A percentile compares a stretch with the other conserved stretches of the same genome.
Conservation (phyloP, 2,113 vertebrate species). For the Pluvianellus socialis region DNA sequence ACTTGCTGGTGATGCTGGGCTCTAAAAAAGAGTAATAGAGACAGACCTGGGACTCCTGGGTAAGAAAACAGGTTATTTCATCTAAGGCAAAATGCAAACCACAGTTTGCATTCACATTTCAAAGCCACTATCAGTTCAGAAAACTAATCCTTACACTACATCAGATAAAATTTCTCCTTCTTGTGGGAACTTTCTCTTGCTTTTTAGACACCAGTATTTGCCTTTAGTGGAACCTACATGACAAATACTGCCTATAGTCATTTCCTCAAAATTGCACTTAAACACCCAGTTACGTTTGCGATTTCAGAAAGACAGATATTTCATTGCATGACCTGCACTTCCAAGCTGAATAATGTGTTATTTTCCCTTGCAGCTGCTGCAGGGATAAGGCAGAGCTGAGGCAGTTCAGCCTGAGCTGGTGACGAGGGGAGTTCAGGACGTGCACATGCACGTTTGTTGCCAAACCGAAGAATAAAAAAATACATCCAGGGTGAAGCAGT, state of each 20-base stretch:
- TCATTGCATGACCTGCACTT: neutral
- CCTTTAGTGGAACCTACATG: neutral
- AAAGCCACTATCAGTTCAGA: neutral
- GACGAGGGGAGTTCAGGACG: neutral
- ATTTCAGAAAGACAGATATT: neutral
- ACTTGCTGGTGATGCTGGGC: neutral
- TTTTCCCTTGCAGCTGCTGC: neutral
- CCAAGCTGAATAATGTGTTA: neutral
- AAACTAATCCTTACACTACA: neutral
- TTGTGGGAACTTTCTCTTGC: neutral
- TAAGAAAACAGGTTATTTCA: neutral
- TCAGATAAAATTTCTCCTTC: neutral
- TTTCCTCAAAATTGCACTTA: slow-evolving; percentile 25
- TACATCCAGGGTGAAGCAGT: neutral
- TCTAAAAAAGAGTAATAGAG: neutral
- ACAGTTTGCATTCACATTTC: neutral
- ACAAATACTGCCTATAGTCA: neutral
- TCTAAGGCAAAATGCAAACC: neutral
- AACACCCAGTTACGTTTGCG: neutral
- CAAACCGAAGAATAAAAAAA: neutral
- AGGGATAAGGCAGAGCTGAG: neutral
- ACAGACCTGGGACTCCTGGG: neutral
- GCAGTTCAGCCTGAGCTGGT: neutral
- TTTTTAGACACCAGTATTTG: neutral
- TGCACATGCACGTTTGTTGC: neutral